Base-by-base conservation (phyloP, 2,113 vertebrate genomes). In the Phalacrocorax brasilianus region DNA sequence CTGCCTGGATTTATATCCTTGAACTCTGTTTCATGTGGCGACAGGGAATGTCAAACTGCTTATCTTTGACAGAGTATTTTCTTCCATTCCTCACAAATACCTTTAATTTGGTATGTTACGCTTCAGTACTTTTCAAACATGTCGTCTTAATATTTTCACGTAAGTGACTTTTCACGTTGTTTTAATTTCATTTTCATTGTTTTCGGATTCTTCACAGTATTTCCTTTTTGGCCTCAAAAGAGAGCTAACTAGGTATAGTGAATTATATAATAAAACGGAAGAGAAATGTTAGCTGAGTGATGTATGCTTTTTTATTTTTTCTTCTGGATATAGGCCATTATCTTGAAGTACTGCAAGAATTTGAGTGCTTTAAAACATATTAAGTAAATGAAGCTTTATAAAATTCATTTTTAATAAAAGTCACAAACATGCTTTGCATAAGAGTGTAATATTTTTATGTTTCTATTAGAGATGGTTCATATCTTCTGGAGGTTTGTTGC, bases 221-320 rank as follows among this genome's bases (percentile, higher is more conserved):
- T 93, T 81, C 40, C n/a, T 80, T 77, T 40, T 50, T 68, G 44
- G 4, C 13, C 93, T 93, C 72, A 63, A 55, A 96, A 91, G 20
- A 53, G 28, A 95, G 58, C 70, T 84, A 61, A 68, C 12, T 58
- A 19, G 14, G 30, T 66, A 28, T 17, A 49, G 38, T 85, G 89
- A 93, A 90, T 86, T 79, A n/a, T 86, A 49, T 63, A 53, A 88
- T 28, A 85, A 65, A 88, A 91, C 42, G 56, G 38, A 73, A 96
- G 86, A 77, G 50, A 86, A 82, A 52, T 49, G 12, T 75, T 94
- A 89, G 42, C 62, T 2, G 32, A 93, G 70, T 55, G 68, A 92
- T 79, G 28, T 38, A 73, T 65, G n/a, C 33, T 40, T 28, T 40
- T 77, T 67, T 38, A 38, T 38, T 32, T 38, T 65, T 32, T 52